Base-by-base conservation (phyloP, 2,113 vertebrate genomes). In the Clarias batrachus region DNA sequence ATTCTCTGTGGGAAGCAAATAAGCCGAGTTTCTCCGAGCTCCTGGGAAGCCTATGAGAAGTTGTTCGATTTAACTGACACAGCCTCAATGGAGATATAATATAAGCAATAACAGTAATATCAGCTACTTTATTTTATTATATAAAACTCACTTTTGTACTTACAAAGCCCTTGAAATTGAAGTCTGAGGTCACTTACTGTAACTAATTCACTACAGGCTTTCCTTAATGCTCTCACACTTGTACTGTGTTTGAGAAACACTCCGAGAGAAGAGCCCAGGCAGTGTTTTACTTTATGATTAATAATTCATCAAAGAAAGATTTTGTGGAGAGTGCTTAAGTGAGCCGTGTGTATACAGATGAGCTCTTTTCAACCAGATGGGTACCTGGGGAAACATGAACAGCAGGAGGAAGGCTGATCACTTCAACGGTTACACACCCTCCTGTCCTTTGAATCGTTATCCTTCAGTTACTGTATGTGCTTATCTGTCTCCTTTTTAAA, bases 281-380 rank as follows among this genome's bases (percentile, higher is more conserved):
- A 23, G 30, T 54, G 87, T 82, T 83, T 83, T 77, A 83, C 54
- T 78, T 83, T 82, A 56, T 66, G 71, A 88, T 88, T 70, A 88
- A 88, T 86, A 88, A 88, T 86, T 78, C 65, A 86, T 86, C 87
- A 86, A 88, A 79, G 74, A 68, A n/a, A 77, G 48, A 71, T 17
- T 33, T 76, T 82, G 33, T 37, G 63, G 70, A 85, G 85, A 88
- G 68, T 10, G 73, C 79, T 82, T 27, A 88, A 88, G 70, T 30
- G 78, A 85, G 27, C 68, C 27, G 56, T 60, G 78, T 59, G 48
- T 74, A 85, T 85, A 85, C 68, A 88, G 74, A 85, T 66, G 76
- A 88, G 83, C 27, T 27, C 25, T 25, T 56, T 87, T 81, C 84
- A 73, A 33, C 17, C 27, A 25, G 33, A 85, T 59, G 48, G 54